These are phyloP conservation scores for Siphamia tubifer DNA, from an alignment of 2,113 vertebrate genomes.

Conservation along the genomic window DNA sequence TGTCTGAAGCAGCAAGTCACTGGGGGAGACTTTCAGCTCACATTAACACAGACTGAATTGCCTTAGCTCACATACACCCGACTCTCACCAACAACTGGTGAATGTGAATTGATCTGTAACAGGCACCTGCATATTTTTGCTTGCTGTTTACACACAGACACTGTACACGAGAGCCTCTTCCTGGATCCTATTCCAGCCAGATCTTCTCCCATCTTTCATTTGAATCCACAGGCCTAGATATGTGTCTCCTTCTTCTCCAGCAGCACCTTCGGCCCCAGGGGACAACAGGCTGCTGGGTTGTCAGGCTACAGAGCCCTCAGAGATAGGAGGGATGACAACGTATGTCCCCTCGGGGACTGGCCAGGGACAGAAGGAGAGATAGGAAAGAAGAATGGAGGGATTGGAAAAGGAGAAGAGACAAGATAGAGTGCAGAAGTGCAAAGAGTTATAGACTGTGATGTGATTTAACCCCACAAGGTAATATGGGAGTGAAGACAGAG, in stretches of 20 bases:
- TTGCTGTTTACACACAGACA: background rate
- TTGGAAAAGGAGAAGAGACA: conserved; percentile 20
- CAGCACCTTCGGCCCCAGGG: conserved; percentile 20
- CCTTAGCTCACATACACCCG: conserved; percentile 4
- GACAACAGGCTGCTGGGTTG: conserved; percentile 62
- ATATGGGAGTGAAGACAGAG: conserved; percentile 17
- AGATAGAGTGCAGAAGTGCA: background rate
- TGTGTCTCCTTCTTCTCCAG: conserved; percentile 21
- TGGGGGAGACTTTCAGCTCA: conserved; percentile 5
- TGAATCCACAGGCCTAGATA: conserved; percentile 14
- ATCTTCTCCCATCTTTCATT: conserved; percentile 23
- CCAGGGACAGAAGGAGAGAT: conserved; percentile 31
- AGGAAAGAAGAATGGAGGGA: conserved; percentile 18
- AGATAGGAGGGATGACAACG: conserved; percentile 62
- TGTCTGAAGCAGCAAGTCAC: conserved; percentile 15
- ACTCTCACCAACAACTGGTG: background rate
- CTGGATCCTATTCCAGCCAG: conserved; percentile 6
- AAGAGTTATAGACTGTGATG: conserved; percentile 32
- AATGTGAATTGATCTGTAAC: conserved; percentile 2
- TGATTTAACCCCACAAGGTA: conserved; percentile 45
- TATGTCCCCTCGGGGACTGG: conserved; percentile 27
- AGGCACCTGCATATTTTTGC: background rate
- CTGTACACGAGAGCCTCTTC: background rate
- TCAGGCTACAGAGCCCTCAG: conserved; percentile 62
- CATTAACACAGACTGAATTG: background rate